Conservation (phyloP, 2,797 vertebrate genomes). For the Benthosema pterotum region DNA sequence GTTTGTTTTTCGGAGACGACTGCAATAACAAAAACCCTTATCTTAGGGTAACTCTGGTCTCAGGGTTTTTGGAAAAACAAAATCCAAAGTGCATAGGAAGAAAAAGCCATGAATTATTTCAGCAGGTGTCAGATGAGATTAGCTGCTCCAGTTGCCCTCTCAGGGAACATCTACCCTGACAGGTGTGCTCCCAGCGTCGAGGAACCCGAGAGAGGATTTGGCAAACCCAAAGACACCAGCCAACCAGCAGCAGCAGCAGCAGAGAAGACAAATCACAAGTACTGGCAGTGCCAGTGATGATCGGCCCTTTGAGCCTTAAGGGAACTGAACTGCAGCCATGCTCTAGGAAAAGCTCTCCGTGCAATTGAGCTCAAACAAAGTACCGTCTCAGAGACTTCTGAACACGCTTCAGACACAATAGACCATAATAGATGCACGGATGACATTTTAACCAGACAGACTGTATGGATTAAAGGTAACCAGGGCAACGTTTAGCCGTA, state of each 20-base stretch:
- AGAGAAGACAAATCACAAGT: slow-evolving; percentile 56
- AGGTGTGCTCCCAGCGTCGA: slow-evolving; percentile 74
- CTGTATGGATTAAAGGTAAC: slow-evolving; percentile 45
- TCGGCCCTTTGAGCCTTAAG: slow-evolving; percentile 61
- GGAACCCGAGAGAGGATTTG: slow-evolving; percentile 59
- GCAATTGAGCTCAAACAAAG: slow-evolving; percentile 64
- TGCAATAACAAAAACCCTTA: slow-evolving; percentile 26
- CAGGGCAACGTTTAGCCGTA: too few relatives aligned
- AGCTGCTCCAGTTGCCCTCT: slow-evolving; percentile 76
- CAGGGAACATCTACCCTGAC: slow-evolving; percentile 76
- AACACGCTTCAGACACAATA: slow-evolving; percentile 67
- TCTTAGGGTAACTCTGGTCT: slow-evolving; percentile 43
- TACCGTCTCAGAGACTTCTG: slow-evolving; percentile 48
- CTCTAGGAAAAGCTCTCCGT: slow-evolving; percentile 50
- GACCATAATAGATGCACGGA: slow-evolving; percentile 66
- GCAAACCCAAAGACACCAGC: slow-evolving; percentile 61
- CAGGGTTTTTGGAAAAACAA: slow-evolving; percentile 49
- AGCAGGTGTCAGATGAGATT: slow-evolving; percentile 75
- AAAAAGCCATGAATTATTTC: slow-evolving; percentile 77
- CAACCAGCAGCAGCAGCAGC: slow-evolving; percentile 43
- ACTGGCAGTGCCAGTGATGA: slow-evolving; percentile 55
- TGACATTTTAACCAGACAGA: slow-evolving; percentile 69
- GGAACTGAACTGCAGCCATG: slow-evolving; percentile 64
- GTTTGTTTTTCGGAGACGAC: neutral
- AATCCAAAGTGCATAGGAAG: slow-evolving; percentile 61